A percentile compares a stretch with the other conserved stretches of the same genome.
These are phyloP conservation scores for Paguma larvata DNA, from an alignment of 2,797 vertebrate species.

Conservation along the genomic window DNA sequence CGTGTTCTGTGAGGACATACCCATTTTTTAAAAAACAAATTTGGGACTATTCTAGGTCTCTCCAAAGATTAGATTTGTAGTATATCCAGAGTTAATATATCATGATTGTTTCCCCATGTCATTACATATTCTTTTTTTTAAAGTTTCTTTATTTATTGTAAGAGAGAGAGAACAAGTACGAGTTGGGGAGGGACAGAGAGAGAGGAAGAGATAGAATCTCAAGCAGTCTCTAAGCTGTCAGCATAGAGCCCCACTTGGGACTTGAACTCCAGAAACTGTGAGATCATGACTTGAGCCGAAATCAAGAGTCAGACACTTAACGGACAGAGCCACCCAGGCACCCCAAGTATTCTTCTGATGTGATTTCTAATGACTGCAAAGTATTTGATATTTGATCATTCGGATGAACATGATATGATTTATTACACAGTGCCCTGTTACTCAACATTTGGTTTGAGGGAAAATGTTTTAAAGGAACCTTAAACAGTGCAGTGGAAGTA, in stretches of 20 bases:
- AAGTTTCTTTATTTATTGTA: too few species aligned
- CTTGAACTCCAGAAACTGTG: too few species aligned
- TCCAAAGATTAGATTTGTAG: not conserved
- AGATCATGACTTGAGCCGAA: too few species aligned
- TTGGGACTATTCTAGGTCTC: not conserved
- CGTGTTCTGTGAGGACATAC: not conserved
- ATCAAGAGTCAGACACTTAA: too few species aligned
- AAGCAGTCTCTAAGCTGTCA: too few species aligned
- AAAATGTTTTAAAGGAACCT: not conserved
- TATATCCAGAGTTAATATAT: not conserved
- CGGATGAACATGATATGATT: not conserved
- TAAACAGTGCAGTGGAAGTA: not conserved
- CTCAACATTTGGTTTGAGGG: not conserved
- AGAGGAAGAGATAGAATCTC: too few species aligned
- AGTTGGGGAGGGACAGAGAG: too few species aligned
- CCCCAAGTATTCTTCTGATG: conserved; percentile 14
- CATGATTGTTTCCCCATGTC: conserved; percentile 33
- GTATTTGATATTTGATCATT: conserved; percentile 43
- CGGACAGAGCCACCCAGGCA: too few species aligned
- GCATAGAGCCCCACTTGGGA: too few species aligned
- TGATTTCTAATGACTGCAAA: conserved; percentile 50
- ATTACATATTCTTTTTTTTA: not conserved
- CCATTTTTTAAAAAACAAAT: conserved; percentile 14
- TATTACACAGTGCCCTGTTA: not conserved
- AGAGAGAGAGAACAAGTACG: too few species aligned